Conservation (phyloP, 1,140 invertebrate genomes). For the Drosophila willistoni region DNA sequence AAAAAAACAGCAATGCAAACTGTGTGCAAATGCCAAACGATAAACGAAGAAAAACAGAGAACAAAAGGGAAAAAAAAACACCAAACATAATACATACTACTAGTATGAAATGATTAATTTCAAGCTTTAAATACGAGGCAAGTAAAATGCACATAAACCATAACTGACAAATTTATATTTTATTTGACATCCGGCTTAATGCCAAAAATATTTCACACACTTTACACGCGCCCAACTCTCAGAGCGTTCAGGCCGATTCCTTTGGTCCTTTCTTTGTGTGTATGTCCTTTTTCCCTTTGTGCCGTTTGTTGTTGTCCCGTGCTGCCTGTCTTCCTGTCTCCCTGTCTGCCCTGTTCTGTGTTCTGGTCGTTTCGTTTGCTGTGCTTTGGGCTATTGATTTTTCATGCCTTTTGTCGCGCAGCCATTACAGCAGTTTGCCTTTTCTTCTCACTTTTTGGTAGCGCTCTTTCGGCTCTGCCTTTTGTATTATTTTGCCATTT, state of each 20-base stretch:
- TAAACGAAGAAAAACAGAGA: slow-evolving; percentile 8
- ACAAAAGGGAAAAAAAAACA: slow-evolving; percentile 9
- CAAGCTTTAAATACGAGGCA: slow-evolving; percentile 21
- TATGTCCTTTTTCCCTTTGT: slow-evolving; percentile 24
- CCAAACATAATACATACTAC: slow-evolving; percentile 5
- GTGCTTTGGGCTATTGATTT: slow-evolving; percentile 72
- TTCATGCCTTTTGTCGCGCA: slow-evolving; percentile 56
- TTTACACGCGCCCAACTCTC: slow-evolving; percentile 11
- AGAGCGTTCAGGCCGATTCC: neutral
- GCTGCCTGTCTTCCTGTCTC: slow-evolving; percentile 5
- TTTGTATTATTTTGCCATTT: slow-evolving; percentile 83
- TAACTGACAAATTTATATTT: slow-evolving; percentile 82
- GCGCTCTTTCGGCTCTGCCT: slow-evolving; percentile 30
- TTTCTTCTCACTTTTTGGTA: neutral
- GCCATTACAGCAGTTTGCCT: slow-evolving; percentile 5
- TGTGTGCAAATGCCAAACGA: slow-evolving; percentile 36
- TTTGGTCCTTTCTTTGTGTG: slow-evolving; percentile 15
- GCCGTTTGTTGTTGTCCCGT: neutral
- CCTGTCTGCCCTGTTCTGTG: slow-evolving; percentile 22
- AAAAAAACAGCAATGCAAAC: slow-evolving; percentile 52
- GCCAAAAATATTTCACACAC: slow-evolving; percentile 68
- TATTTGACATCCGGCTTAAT: slow-evolving; percentile 76
- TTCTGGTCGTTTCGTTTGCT: slow-evolving; percentile 30
- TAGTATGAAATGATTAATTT: slow-evolving; percentile 49
- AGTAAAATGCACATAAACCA: slow-evolving; percentile 59